Evolutionary conservation across 2,797 vertebrate species (phyloP), one percentile per base, ranked within the genome.

Genomic region (Clarias laeviceps): DNA sequence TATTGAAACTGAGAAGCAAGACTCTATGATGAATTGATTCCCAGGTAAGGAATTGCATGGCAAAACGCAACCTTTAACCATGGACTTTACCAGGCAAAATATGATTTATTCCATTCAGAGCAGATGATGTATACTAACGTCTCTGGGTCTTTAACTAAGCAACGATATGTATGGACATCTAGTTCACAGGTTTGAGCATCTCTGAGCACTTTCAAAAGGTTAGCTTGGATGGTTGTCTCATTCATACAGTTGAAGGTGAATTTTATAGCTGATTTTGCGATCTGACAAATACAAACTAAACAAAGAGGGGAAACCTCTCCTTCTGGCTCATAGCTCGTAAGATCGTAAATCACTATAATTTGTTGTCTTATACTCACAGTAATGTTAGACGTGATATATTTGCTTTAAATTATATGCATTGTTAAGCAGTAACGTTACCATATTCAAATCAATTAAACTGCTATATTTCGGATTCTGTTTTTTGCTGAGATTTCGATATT

Each of bases 31-130:
- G 97, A 98, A 97, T 97, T 97, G 97, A 96, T 95, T 93, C 94
- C 86, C 97, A 99, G 98, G 98, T 99, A 99, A 99, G 98, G 95
- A 95, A 96, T 93, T 97, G 97, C 97, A 96, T 95, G 96, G 95
- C 94, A 95, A 95, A 97, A 97, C 93, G 94, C 95, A 96, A 96
- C 96, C 96, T 98, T 97, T 97, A 96, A 96, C 94, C 92, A 94
- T 90, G 91, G 94, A 94, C 20, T 95, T 95, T 96, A 95, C 93
- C 92, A 95, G 32, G 72, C 27, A 70, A 94, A 57, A 94, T 94
- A 93, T 96, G 95, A 97, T 97, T 96, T 97, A 96, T 96, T 94
- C 92, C 90, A 90, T 95, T 94, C 94, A 92, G 93, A 93, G 93
- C 93, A 92, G 95, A 91, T 92, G 94, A 94, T 94, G 94, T 94